Evolutionary conservation across 1,140 invertebrate genomes (phyloP), one percentile per base, ranked within the genome.

Genomic region (Octopus bimaculoides): DNA sequence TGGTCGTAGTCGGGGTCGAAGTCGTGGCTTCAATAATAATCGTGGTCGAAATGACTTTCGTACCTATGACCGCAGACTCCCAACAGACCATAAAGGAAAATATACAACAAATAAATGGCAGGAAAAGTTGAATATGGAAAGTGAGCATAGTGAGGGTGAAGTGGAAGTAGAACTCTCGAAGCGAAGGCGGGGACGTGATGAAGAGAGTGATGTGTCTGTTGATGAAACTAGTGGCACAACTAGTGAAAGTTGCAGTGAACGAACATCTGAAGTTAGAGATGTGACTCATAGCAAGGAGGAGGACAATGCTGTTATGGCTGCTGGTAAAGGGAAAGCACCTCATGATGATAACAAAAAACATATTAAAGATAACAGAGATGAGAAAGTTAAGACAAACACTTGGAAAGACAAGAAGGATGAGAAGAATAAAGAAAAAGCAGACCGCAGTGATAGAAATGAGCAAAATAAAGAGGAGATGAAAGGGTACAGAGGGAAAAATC

Each of bases 201-300:
- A 89, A 78, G 88, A 89, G 76, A 89, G 87, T 84, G 89, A 90
- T 78, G 83, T 86, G 5, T 89, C 89, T 77, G 85, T 85, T 26
- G 88, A 89, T 81, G 88, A 89, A 66, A 83, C 83, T 10, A 86
- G 85, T 82, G 87, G 86, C 20, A 85, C 86, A 4, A 82, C 80
- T 54, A 86, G 83, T 81, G 86, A 86, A 54, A 84, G 81, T 5
- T 85, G 82, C 9, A 83, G 82, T 76, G 84, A 85, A 54, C 77
- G 80, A 14, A 79, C 83, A 4, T 84, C 83, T 9, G 84, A 83
- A 73, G 82, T 83, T 52, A 84, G 81, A 78, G 84, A 84, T 41
- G 75, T 77, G 66, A 61, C 26, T 53, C 71, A 54, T 55, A 78
- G 61, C 14, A 77, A 75, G 55, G 83, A 83, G 55, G 77, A 82